Evolutionary conservation across 2,888 invertebrate genomes (phyloP), one percentile per base, ranked within the genome.

Genomic region (Patella ulyssiponensis): DNA sequence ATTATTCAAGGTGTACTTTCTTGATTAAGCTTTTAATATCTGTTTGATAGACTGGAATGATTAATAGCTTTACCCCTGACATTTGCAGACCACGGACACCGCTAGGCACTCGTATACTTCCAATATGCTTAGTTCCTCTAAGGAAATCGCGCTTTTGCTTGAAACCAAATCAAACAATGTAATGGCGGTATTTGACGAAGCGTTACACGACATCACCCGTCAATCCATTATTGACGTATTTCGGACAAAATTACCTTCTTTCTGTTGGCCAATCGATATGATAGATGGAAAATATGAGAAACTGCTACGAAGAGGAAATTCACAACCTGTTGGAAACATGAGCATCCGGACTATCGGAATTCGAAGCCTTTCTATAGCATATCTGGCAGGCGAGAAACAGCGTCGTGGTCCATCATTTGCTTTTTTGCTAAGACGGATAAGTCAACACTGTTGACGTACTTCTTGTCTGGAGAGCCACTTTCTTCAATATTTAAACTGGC

Each of bases 31-130:
- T 23, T 64, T 64, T 64, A 64, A 64, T 64, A 64, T 64, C 23
- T 64, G 64, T 64, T 64, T 64, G 64, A 64, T 64, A 64, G 64
- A 23, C 20, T 23, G 64, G 64, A 64, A 64, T 64, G 64, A 64
- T n/a, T 64, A 64, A 64, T 64, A 64, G 64, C 23, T 12, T 20
- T 64, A 23, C 64, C 64, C 64, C 14, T 64, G 64, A 64, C 64
- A 64, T 64, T 64, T 64, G 2, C 64, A 64, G 64, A 12, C 64
- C 23, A 3, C 11, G 23, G 64, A 23, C 64, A 64, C 64, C 64
- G 64, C 15, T 23, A 64, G 64, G 64, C 64, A 64, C 23, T 23
- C 64, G 20, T 44, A 44, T 23, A 23, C 64, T 64, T 64, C 23
- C 64, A 64, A 64, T 64, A 64, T 64, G 64, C 23, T 64, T 20